Evolutionary conservation across 2,113 vertebrate species (phyloP), one percentile per base, ranked within the genome.

Genomic region (Serilophus lunatus): DNA sequence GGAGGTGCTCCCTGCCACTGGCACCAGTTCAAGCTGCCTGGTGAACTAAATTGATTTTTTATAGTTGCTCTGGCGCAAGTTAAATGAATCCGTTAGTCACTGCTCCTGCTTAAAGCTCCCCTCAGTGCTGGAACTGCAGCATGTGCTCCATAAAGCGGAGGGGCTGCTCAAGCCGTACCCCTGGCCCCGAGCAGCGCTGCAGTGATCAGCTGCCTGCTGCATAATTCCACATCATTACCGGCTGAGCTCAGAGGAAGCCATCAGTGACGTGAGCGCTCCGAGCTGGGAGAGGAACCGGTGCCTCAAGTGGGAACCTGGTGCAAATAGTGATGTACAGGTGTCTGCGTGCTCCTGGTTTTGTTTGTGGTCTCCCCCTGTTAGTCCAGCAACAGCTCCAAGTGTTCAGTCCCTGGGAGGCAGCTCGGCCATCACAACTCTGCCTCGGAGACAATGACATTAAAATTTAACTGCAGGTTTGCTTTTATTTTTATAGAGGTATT

Each of bases 41-140:
- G 97, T 97, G 98, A 98, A 98, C 98, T 98, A 98, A 98, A 98
- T 98, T 98, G 98, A 98, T 98, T 98, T 98, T 98, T 98, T 98
- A 98, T 98, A 97, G 97, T 96, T 97, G 98, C 97, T 98, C 96
- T 97, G 98, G 98, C 98, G 97, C 94, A 94, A 96, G 96, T 97
- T 98, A 98, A 98, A 98, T 98, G 98, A 98, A 98, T 98, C 98
- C 97, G 98, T 98, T 98, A 97, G 98, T 98, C 93, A 97, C 97
- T 97, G 97, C 94, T 97, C 96, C 97, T 87, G 96, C 97, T 98
- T 97, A 97, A 96, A 94, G 96, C 70, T 93, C 93, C 91, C 95
- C 96, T 92, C 59, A 13, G 96, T 11, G 91, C 96, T 96, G 82
- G 71, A 91, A 72, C 83, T 86, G 93, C 95, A 92, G 94, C 56